Evolutionary conservation across 2,797 vertebrate species (phyloP), one percentile per base, ranked within the genome.

Genomic region (Siniperca scherzeri): DNA sequence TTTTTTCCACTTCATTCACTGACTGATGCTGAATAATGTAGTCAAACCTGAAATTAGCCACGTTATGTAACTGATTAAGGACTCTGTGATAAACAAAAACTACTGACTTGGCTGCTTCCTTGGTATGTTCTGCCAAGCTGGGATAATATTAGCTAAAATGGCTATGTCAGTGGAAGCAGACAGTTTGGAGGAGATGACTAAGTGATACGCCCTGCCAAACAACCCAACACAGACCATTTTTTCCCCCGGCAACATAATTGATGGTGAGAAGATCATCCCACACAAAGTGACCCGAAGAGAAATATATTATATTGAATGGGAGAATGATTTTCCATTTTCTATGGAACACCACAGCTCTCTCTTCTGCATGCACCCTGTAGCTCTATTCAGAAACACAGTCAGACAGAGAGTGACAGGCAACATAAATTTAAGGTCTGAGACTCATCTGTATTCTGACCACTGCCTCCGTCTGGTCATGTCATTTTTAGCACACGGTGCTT

Each of bases 371-470:
- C 59, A 33, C 84, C 81, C 77, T 8, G 78, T 30, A 55, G 89
- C 73, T 85, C 81, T 77, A 62, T 89, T 92, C 79, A 84, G 61
- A 81, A 75, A 92, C 55, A 79, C 88, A 91, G 5, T 66, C 40
- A 48, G 69, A 82, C 60, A 65, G 38, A 59, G 64, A 77, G 33
- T 72, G 70, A 85, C 66, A 78, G 55, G 78, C 79, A 84, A 81
- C 77, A 86, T 68, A 61, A 66, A 87, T 85, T 70, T 77, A 62
- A 72, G 74, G 27, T 78, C 59, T 78, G 40, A 59, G 5, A 73
- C 81, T 94, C 88, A 91, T 94, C 77, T 93, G 80, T 90, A 92
- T 93, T 93, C 93, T 81, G 40, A 46, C 27, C 66, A 27, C 22
- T 27, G 19, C 30, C 66, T 50, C 74, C 64, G 30, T 66, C 46